Evolutionary conservation across 2,888 invertebrate species (phyloP), one percentile per base, ranked within the genome.

Genomic region (Limnephilus marmoratus): DNA sequence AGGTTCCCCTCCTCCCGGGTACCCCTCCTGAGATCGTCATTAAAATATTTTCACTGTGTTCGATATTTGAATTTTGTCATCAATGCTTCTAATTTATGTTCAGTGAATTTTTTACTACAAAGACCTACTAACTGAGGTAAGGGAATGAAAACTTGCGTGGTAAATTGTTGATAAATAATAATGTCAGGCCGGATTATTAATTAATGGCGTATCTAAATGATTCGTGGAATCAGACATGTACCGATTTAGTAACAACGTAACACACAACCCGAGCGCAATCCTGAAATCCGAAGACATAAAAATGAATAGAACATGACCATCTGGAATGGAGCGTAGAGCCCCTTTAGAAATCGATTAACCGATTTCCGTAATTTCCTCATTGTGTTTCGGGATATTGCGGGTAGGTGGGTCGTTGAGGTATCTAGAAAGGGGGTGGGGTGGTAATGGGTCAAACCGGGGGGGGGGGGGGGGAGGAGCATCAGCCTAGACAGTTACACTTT

Each of bases 401-500:
- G 89, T 37, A 53, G 91, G 87, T 68, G 7, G 24, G n/a, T 90
- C 31, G 86, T n/a, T 68, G n/a, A 29, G 53, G 90, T 68, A 7
- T 68, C 18, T 68, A 24, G 24, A 2, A 18, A 7, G 68, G 68
- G 24, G 24, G 68, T 18, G 68, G 2, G 68, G 91, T 31, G 87
- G 24, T 37, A 29, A 31, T 24, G 34, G 88, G 31, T 34, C 80
- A 41, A 34, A 18, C 41, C 41, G 12, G 41, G 82, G n/a, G n/a
- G n/a, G 37, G 68, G 68, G 81, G 80, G 29, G 53, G 81, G 90
- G 82, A 81, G 90, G 91, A 87, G 91, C 83, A 91, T 31, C 24
- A 68, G 68, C 68, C 68, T 68, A 68, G n/a, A 90, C 80, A 91
- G 90, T 92, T 91, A 93, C 93, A 93, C 92, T 93, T 92, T 85